Conservation (phyloP, 1,140 invertebrate genomes). For the Pseudomyrmex dendroicus region DNA sequence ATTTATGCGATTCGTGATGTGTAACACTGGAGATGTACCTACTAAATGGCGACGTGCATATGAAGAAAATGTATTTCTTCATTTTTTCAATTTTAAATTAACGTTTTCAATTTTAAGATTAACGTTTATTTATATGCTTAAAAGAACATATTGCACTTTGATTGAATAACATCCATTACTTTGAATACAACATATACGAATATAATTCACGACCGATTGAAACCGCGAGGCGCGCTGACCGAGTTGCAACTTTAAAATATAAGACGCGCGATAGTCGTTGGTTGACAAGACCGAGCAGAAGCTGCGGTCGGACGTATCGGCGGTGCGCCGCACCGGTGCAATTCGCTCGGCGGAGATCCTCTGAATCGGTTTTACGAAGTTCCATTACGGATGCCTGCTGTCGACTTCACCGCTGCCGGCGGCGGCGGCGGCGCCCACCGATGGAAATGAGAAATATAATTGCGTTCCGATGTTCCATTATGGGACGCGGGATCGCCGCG, state of each 20-base stretch:
- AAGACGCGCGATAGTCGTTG: slow-evolving; percentile 30
- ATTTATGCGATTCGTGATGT: background rate
- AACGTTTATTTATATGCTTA: too few relatives aligned
- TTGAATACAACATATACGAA: background rate
- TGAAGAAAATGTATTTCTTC: too few relatives aligned
- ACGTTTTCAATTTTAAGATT: too few relatives aligned
- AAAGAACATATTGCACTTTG: too few relatives aligned
- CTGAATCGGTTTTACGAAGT: slow-evolving; percentile 59
- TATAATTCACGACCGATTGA: slow-evolving; percentile 2
- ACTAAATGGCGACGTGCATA: too few relatives aligned
- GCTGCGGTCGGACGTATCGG: slow-evolving; percentile 45
- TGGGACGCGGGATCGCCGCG: slow-evolving; percentile 49
- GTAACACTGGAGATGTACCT: too few relatives aligned
- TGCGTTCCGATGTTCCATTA: slow-evolving; percentile 57
- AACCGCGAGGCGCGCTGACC: slow-evolving; percentile 37
- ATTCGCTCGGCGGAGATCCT: slow-evolving; percentile 49
- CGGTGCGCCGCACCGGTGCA: slow-evolving; percentile 40
- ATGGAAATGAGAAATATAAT: slow-evolving; percentile 62
- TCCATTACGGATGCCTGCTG: slow-evolving; percentile 57
- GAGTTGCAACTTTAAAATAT: slow-evolving; percentile 53
- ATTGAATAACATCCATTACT: background rate
- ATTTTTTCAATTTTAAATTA: too few relatives aligned
- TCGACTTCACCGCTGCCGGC: slow-evolving; percentile 36
- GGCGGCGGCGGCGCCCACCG: slow-evolving; percentile 16
- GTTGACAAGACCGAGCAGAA: slow-evolving; percentile 35